A percentile compares a stretch with the other conserved stretches of the same genome.
Evolutionary conservation across 2,113 vertebrate species (phyloP).

Genomic region (Benitochromis conjunctus): DNA sequence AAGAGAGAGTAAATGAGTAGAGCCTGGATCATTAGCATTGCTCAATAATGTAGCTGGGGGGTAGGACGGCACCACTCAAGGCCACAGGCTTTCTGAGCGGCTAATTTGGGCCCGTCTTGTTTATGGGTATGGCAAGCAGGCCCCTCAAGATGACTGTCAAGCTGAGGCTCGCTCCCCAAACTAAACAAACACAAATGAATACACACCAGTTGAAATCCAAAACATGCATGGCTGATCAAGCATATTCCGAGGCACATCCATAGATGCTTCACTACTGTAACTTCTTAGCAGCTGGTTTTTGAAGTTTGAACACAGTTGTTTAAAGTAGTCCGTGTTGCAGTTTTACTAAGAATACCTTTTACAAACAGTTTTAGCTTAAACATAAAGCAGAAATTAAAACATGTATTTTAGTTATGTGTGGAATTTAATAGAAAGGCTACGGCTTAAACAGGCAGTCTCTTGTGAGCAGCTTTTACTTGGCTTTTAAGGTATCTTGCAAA

Average conservation of each 20-base stretch:
- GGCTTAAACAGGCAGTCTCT: neutral
- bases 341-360: neutral
- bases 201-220: conserved; percentile 54
- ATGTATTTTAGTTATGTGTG: neutral
- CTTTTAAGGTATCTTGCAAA: neutral
- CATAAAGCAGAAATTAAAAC: neutral
- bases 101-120: conserved; percentile 70
- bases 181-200: conserved; percentile 63
- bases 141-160: conserved; percentile 65
- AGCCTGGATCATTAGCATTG: conserved; percentile 73
- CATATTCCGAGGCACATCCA: conserved; percentile 39
- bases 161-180: conserved; percentile 47
- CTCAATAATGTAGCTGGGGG: conserved; percentile 77
- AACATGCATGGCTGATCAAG: conserved; percentile 65
- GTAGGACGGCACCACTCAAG: conserved; percentile 72
- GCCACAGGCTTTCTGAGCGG: conserved; percentile 65
- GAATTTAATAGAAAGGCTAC: neutral
- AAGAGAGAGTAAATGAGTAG: conserved; percentile 71
- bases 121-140: conserved; percentile 44
- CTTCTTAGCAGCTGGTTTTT: conserved; percentile 22
- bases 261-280: conserved; percentile 5
- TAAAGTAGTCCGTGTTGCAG: neutral
- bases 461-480: neutral
- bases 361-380: neutral
- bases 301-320: neutral